A percentile compares a stretch with the other conserved stretches of the same genome.
Evolutionary conservation across 2,888 invertebrate species (phyloP).

Genomic region (Aporophyla nigra): DNA sequence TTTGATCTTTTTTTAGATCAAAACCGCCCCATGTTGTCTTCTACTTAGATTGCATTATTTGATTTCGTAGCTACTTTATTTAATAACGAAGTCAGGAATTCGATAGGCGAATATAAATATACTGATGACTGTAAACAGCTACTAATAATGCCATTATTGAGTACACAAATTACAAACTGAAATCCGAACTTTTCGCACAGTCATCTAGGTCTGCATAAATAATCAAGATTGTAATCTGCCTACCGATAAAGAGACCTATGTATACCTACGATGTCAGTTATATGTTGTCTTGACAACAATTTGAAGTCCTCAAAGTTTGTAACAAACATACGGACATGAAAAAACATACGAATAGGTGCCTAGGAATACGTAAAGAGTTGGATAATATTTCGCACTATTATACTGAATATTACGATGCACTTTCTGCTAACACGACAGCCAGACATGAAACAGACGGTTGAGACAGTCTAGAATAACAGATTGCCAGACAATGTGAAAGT

Average conservation of each 20-base stretch:
- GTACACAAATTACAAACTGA: conserved; percentile 14
- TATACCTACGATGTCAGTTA: background rate
- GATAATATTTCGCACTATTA: conserved; percentile 44
- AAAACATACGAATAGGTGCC: background rate
- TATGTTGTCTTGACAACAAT: background rate
- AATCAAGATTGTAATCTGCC: conserved; percentile 23
- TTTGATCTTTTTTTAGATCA: conserved; percentile 37
- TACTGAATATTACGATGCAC: conserved; percentile 42
- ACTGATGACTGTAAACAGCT: background rate
- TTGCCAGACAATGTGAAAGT: conserved; percentile 67
- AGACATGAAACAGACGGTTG: conserved; percentile 54
- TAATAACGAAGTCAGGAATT: background rate
- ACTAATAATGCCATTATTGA: background rate
- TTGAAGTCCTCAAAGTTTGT: background rate
- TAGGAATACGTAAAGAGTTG: conserved; percentile 27
- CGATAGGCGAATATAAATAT: background rate
- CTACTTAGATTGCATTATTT: conserved; percentile 16
- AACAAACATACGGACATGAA: background rate
- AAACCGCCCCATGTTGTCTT: conserved; percentile 14
- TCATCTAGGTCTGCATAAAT: conserved; percentile 5
- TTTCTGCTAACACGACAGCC: conserved; percentile 28
- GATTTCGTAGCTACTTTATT: conserved; percentile 21
- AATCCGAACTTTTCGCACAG: conserved; percentile 12
- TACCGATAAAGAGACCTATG: background rate
- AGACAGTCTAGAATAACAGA: conserved; percentile 54